These are phyloP conservation scores for Sialia sialis DNA, from an alignment of 2,113 vertebrate species.

Conservation along the genomic window DNA sequence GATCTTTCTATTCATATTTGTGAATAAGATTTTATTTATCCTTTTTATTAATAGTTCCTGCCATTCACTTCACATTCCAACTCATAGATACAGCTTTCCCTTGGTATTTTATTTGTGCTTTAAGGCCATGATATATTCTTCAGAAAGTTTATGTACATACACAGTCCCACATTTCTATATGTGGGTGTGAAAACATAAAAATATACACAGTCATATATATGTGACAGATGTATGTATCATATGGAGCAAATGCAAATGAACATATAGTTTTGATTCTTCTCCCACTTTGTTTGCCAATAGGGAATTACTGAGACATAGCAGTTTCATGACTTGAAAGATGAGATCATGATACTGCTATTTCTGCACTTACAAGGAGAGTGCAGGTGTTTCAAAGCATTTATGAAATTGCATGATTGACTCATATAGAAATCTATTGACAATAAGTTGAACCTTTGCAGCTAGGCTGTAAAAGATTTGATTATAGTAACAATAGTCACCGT, in stretches of 20 bases:
- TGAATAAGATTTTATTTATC: neutral
- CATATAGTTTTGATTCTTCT: neutral
- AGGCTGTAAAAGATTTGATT: conserved; percentile 74
- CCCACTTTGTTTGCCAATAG: neutral
- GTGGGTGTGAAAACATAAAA: neutral
- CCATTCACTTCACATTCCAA: neutral
- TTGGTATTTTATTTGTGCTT: neutral
- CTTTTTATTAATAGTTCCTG: neutral
- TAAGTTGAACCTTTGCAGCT: conserved; percentile 69
- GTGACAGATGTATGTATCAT: neutral
- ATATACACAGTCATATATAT: neutral
- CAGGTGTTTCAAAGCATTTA: conserved; percentile 74
- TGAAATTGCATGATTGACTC: conserved; percentile 71
- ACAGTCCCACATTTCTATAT: neutral
- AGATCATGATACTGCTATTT: conserved; percentile 49
- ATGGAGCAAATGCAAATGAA: neutral
- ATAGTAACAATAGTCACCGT: conserved; percentile 73
- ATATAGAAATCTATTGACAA: conserved; percentile 68
- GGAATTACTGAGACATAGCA: conserved; percentile 30
- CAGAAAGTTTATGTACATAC: neutral
- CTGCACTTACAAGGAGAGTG: conserved; percentile 53
- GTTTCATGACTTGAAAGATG: conserved; percentile 22
- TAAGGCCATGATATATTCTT: neutral
- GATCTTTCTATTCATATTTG: neutral
- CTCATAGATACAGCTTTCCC: neutral